A percentile compares a stretch with the other conserved stretches of the same genome.
Conservation (phyloP, 2,888 invertebrate species). For the Eupithecia subfuscata region DNA sequence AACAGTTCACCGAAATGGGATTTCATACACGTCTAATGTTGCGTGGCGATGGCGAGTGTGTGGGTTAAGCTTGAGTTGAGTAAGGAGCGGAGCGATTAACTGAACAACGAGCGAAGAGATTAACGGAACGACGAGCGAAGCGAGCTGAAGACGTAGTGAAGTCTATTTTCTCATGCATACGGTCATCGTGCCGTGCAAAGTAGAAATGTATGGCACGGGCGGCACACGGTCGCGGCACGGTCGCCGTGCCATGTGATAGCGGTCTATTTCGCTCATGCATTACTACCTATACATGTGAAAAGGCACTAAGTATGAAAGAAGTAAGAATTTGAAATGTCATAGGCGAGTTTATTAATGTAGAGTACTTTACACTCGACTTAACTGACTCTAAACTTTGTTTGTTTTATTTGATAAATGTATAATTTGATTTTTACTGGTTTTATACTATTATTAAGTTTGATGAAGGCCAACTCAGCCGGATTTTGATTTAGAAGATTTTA, state of each 20-base stretch:
- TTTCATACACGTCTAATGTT: constrained; percentile 60
- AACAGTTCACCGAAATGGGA: constrained; percentile 55
- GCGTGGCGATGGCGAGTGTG: constrained; percentile 49
- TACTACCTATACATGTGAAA: too few species aligned
- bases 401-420: too few species aligned
- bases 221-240: too few species aligned
- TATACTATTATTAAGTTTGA: neutral
- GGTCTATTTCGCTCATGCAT: too few species aligned
- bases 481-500: neutral
- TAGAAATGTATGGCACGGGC: too few species aligned
- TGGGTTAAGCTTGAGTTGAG: neutral
- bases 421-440: neutral
- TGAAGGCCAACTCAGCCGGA: neutral
- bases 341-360: too few species aligned
- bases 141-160: neutral
- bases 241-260: too few species aligned
- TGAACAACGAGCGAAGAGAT: neutral
- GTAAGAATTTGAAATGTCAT: neutral
- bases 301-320: too few species aligned
- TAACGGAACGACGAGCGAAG: constrained; percentile 2
- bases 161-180: too few species aligned
- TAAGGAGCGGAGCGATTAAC: constrained; percentile 18
- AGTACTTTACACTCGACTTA: neutral
- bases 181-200: too few species aligned
- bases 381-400: too few species aligned